Evolutionary conservation across 2,113 vertebrate genomes (phyloP).

Genomic region (Nothocercus nigrocapillus): DNA sequence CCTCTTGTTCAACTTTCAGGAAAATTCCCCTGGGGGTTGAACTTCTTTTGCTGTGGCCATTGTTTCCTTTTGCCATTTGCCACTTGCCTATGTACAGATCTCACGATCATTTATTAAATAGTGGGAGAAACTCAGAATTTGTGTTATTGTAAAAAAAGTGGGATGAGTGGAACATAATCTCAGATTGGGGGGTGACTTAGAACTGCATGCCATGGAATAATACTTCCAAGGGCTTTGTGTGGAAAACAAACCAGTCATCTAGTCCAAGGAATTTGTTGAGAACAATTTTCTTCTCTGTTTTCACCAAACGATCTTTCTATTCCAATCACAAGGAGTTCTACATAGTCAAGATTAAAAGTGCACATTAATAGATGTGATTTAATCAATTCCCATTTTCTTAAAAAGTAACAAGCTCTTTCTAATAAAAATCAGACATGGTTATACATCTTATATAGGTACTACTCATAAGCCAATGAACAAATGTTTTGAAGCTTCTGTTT

Average conservation of each 20-base stretch:
- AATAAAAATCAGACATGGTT: background rate
- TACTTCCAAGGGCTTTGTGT: background rate
- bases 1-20: background rate
- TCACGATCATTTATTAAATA: background rate
- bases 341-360: background rate
- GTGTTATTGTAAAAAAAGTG: rapidly evolving
- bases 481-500: background rate
- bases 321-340: background rate
- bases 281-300: background rate
- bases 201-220: background rate
- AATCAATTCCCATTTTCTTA: background rate
- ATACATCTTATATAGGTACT: background rate
- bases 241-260: background rate
- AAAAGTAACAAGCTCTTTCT: background rate
- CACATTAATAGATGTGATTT: rapidly evolving
- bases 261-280: background rate
- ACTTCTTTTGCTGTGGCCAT: background rate
- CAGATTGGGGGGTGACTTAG: rapidly evolving
- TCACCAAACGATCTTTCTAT: background rate
- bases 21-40: background rate
- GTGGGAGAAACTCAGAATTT: background rate
- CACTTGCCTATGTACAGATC: background rate
- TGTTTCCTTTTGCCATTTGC: background rate
- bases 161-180: background rate
- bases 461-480: background rate